A percentile compares a stretch with the other conserved stretches of the same genome.
Conservation (phyloP, 2,797 vertebrate genomes). For the Distichodus sexfasciatus region DNA sequence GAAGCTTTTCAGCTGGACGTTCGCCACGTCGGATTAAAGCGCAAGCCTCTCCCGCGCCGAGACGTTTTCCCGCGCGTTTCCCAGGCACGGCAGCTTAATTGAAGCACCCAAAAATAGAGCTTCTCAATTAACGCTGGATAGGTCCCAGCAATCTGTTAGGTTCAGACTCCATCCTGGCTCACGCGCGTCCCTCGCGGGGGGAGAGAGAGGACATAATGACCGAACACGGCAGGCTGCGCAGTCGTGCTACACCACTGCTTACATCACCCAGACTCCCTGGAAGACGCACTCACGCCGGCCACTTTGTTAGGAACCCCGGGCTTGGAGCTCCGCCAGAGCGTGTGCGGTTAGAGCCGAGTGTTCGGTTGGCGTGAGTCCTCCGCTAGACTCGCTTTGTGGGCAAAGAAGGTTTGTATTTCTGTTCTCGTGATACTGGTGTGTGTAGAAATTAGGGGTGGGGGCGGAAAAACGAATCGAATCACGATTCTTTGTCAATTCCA, state of each 20-base stretch:
- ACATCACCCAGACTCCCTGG: not conserved
- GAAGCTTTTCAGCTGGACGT: too few relatives aligned
- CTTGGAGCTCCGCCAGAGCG: too few relatives aligned
- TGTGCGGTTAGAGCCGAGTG: too few relatives aligned
- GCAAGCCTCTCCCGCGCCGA: not conserved
- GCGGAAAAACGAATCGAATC: too few relatives aligned
- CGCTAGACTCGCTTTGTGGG: too few relatives aligned
- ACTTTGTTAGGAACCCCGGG: too few relatives aligned
- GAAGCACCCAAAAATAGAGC: conserved; percentile 29
- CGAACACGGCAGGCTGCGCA: not conserved
- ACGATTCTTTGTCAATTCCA: too few relatives aligned
- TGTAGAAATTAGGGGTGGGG: too few relatives aligned
- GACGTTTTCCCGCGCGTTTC: not conserved
- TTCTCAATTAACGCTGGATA: conserved; percentile 28
- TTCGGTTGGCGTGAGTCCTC: too few relatives aligned
- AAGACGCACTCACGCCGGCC: not conserved
- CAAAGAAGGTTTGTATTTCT: too few relatives aligned
- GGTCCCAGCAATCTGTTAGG: conserved; percentile 19
- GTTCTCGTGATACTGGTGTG: too few relatives aligned
- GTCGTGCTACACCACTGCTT: not conserved
- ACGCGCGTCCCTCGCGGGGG: not conserved
- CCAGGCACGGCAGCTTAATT: conserved; percentile 16
- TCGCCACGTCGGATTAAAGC: not conserved
- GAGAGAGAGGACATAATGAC: conserved; percentile 12
- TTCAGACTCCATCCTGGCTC: not conserved